A percentile compares a stretch with the other conserved stretches of the same genome.
Conservation (phyloP, 2,797 vertebrate genomes). For the Paramormyrops hopkinsi region DNA sequence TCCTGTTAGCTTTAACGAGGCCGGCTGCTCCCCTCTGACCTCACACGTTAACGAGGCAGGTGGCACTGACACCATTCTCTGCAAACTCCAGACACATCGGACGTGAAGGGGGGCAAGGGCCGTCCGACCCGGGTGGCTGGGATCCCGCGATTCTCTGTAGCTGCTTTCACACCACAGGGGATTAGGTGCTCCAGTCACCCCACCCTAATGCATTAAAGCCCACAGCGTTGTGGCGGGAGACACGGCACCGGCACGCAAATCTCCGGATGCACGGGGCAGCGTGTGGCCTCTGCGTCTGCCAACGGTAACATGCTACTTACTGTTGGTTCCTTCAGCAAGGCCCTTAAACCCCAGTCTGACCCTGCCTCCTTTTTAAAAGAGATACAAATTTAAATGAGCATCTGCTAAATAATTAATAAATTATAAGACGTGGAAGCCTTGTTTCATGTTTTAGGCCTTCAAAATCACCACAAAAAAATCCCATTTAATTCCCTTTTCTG, state of each 20-base stretch:
- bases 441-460: background rate
- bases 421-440: background rate
- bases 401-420: background rate
- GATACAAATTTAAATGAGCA: too few species aligned
- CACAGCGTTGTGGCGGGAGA: background rate
- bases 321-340: background rate
- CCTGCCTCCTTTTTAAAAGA: background rate
- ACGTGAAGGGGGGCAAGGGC: background rate
- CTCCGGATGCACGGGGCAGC: background rate
- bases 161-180: background rate
- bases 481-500: too few species aligned
- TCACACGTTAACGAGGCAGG: background rate
- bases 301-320: background rate
- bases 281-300: background rate
- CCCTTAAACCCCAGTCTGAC: background rate
- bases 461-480: background rate
- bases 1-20: background rate
- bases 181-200: too few species aligned
- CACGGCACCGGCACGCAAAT: background rate
- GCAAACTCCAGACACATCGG: background rate
- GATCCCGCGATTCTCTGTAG: background rate
- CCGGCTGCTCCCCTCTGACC: background rate
- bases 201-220: background rate
- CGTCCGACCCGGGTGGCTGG: too few species aligned
- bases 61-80: background rate